Evolutionary conservation across 2,888 invertebrate genomes (phyloP), one percentile per base, ranked within the genome.

Genomic region (Meghimatium bilineatum): DNA sequence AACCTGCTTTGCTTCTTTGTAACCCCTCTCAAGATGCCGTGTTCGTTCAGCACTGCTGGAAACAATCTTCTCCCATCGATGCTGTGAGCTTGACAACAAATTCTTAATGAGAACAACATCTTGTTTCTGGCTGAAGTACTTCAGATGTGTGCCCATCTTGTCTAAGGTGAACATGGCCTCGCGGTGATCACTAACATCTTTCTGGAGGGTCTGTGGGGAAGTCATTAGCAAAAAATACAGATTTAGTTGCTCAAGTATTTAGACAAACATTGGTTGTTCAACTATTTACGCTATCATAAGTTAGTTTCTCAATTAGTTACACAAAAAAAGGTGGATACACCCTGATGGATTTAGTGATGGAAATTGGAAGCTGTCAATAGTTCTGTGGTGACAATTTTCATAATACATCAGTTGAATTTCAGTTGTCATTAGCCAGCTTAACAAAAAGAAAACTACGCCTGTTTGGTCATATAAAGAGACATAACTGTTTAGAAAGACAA

Each of bases 31-130:
- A 63, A 99, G 94, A 0, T 97, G 97, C 87, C 98, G 95, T 17
- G 98, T 98, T 88, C 99, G 95, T 93, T 99, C 99, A 0, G 98
- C 98, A 69, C 91, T 90, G 44, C 92, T 97, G 1, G 98, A 97
- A 0, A 98, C 97, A 0, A 99, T 97, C 77, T 99, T 95, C 94
- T 99, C 99, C 98, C 99, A 99, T 32, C 99, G 95, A 94, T 99
- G 99, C 94, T 99, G 99, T 0, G 99, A 98, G 83, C 98, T 98
- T 56, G 99, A 97, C 83, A 99, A 95, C 85, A 99, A 95, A 94
- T 99, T 99, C 95, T 99, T 99, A 92, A 99, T 99, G 44, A 99
- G 95, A 90, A 99, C 99, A 0, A 99, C 98, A 93, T 99, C 99
- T 92, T 99, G 99, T 94, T 99, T 99, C 95, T 99, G 99, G 91